A percentile compares a stretch with the other conserved stretches of the same genome.
Evolutionary conservation across 2,888 invertebrate species (phyloP).

Genomic region (Sympetrum striolatum): DNA sequence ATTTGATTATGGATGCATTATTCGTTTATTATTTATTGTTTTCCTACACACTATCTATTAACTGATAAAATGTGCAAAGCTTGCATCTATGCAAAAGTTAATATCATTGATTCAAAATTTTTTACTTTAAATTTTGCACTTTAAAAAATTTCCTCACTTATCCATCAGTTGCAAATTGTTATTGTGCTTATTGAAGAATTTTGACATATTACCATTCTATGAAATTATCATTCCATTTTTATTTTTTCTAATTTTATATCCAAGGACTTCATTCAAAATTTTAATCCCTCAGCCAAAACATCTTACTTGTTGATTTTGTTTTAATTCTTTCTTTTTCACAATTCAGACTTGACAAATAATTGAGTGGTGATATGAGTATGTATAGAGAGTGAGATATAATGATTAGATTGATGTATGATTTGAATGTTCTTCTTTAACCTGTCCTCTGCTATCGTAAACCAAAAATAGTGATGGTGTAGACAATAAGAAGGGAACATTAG

Average conservation of each 20-base stretch:
- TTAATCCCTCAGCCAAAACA: not conserved
- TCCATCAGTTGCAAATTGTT: constrained; percentile 27
- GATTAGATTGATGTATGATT: constrained; percentile 19
- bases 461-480: constrained; percentile 36
- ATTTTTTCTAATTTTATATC: no score
- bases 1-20: no score
- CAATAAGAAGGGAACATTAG: constrained; percentile 25
- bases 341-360: not conserved
- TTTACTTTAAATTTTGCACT: not conserved
- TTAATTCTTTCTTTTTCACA: not conserved
- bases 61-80: no score
- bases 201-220: constrained; percentile 29
- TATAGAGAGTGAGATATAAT: constrained; percentile 7
- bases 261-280: not conserved
- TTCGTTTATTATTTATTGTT: no score
- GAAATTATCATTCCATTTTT: not conserved
- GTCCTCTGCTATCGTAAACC: constrained; percentile 31
- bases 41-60: no score
- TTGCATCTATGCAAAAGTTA: not conserved
- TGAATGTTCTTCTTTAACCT: constrained; percentile 38
- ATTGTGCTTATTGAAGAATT: constrained; percentile 13
- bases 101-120: not conserved
- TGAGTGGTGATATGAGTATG: constrained; percentile 10
- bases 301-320: not conserved
- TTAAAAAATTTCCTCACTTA: constrained; percentile 13